Evolutionary conservation across 1,140 invertebrate species (phyloP).

Genomic region (Drosophila sp.): DNA sequence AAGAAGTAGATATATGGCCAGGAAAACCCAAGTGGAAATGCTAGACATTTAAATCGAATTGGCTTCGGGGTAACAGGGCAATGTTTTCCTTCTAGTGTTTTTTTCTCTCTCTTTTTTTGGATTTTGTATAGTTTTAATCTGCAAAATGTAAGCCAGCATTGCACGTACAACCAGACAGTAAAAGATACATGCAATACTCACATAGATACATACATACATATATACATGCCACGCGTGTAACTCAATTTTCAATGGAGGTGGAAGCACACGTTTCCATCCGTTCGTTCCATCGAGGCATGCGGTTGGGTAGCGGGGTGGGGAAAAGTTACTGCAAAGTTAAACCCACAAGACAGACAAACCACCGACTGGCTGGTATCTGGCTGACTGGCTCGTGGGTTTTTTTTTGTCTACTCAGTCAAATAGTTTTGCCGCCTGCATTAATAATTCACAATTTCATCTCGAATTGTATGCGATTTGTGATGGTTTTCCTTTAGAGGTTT

Average conservation of each 20-base stretch:
- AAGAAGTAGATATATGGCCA: constrained; percentile 63
- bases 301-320: not conserved
- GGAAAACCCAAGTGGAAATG: constrained; percentile 77
- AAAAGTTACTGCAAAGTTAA: constrained; percentile 18
- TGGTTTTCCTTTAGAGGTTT: constrained; percentile 72
- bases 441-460: constrained; percentile 82
- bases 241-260: constrained; percentile 77
- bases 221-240: constrained; percentile 63
- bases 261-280: constrained; percentile 51
- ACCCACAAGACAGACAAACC: constrained; percentile 16
- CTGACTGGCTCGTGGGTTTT: constrained; percentile 55
- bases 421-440: constrained; percentile 78
- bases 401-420: constrained; percentile 75
- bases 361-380: not conserved
- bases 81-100: not conserved
- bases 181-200: constrained; percentile 48
- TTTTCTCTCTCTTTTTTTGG: not conserved
- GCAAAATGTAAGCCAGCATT: constrained; percentile 56
- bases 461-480: constrained; percentile 81
- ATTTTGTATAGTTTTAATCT: constrained; percentile 66
- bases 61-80: constrained; percentile 63
- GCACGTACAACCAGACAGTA: constrained; percentile 47
- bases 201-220: constrained; percentile 41
- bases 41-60: constrained; percentile 80
- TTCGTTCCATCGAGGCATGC: constrained; percentile 1